phyloP scores from a whole-genome alignment of 2,888 invertebrate species.

The Notocelia uddmanniana region DNA sequence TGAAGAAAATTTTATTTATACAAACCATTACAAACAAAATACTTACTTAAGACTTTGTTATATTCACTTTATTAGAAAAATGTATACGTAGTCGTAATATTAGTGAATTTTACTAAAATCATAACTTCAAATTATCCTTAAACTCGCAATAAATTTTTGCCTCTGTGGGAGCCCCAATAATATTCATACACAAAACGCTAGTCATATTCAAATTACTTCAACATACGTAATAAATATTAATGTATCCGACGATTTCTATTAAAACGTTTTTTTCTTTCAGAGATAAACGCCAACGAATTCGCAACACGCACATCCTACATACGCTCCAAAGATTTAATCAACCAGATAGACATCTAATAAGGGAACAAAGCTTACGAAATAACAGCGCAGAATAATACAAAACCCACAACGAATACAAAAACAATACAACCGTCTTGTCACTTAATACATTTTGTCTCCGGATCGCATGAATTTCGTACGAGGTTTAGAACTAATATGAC shows the following conservation, averaged over 20 bases:
- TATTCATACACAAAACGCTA: not conserved
- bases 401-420: not conserved
- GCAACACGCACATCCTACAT: slow-evolving; percentile 33
- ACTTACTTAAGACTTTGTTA: no score
- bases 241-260: slow-evolving; percentile 1
- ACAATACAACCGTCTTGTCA: slow-evolving; percentile 5
- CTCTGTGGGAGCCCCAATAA: not conserved
- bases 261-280: not conserved
- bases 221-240: slow-evolving; percentile 15
- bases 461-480: not conserved
- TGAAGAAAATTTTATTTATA: no score
- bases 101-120: no score
- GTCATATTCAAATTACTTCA: not conserved
- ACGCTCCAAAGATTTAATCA: slow-evolving; percentile 45
- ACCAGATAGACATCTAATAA: slow-evolving; percentile 46
- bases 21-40: no score
- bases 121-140: no score
- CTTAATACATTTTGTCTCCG: not conserved
- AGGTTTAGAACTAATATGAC: not conserved
- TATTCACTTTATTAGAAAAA: no score
- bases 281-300: slow-evolving; percentile 18
- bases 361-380: slow-evolving; percentile 43
- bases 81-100: no score
- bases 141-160: no score
- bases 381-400: slow-evolving; percentile 35